Evolutionary conservation across 2,113 vertebrate genomes (phyloP).

Genomic region (Clarias macrocephalus): DNA sequence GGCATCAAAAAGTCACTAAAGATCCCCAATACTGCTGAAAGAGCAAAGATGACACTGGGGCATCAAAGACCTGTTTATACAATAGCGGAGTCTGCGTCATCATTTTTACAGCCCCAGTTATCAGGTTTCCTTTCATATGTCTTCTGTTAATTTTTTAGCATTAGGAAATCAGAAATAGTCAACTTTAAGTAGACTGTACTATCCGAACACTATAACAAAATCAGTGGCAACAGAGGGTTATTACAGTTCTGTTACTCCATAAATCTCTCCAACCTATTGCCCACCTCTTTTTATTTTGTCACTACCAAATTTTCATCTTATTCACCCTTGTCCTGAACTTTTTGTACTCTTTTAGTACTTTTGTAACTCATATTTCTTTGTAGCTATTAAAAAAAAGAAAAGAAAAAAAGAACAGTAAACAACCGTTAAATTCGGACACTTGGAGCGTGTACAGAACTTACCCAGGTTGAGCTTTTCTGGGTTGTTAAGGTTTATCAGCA

Average conservation of each 20-base stretch:
- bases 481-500: slow-evolving; percentile 76
- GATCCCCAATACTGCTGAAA: not conserved
- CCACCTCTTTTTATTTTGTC: slow-evolving; percentile 74
- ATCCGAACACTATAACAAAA: slow-evolving; percentile 52
- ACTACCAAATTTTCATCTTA: slow-evolving; percentile 74
- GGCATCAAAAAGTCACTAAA: slow-evolving; percentile 9
- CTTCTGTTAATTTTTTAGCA: slow-evolving; percentile 30
- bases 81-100: not conserved
- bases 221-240: slow-evolving; percentile 40
- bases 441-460: slow-evolving; percentile 81
- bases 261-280: slow-evolving; percentile 73
- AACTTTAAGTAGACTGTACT: slow-evolving; percentile 36
- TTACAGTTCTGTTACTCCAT: slow-evolving; percentile 39
- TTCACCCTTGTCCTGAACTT: slow-evolving; percentile 75
- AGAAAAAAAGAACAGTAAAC: slow-evolving; percentile 72
- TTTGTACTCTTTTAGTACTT: slow-evolving; percentile 94
- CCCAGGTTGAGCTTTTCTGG: slow-evolving; percentile 83
- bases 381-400: slow-evolving; percentile 80
- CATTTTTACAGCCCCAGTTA: slow-evolving; percentile 22
- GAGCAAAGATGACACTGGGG: not conserved
- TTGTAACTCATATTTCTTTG: slow-evolving; percentile 92
- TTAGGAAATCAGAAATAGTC: slow-evolving; percentile 16
- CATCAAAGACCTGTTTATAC: not conserved
- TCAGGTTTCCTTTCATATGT: slow-evolving; percentile 33
- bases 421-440: slow-evolving; percentile 75